Evolutionary conservation across 2,113 vertebrate species (phyloP).

Genomic region (Halichoerus grypus): DNA sequence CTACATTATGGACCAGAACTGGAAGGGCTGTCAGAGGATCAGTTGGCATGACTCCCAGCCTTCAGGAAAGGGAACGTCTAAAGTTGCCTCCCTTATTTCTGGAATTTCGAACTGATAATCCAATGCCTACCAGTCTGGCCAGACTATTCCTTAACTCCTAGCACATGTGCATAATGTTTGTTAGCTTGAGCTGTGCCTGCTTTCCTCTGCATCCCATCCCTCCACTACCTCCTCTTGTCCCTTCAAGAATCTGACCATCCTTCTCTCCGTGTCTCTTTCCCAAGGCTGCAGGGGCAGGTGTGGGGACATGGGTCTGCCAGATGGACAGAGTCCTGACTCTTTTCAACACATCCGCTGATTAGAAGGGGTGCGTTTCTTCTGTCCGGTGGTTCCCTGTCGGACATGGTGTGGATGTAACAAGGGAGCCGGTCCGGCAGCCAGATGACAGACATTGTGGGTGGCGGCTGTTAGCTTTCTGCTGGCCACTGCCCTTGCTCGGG

Average conservation of each 20-base stretch:
- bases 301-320: not conserved
- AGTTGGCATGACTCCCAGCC: constrained; percentile 62
- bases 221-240: not conserved
- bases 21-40: constrained; percentile 56
- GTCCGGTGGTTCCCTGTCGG: not conserved
- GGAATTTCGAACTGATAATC: constrained; percentile 77
- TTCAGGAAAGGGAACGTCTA: constrained; percentile 67
- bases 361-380: not conserved
- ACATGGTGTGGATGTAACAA: not conserved
- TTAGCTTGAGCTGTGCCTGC: not conserved
- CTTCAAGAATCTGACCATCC: not conserved
- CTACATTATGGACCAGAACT: not conserved
- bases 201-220: not conserved
- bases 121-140: constrained; percentile 67
- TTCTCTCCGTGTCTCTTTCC: not conserved
- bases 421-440: not conserved
- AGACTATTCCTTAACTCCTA: constrained; percentile 30
- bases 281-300: not conserved
- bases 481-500: constrained; percentile 70
- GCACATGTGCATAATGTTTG: not conserved
- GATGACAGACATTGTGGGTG: not conserved
- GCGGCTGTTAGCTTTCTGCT: constrained; percentile 40
- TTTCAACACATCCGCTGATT: not conserved
- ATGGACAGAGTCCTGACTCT: not conserved
- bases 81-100: constrained; percentile 70